These are phyloP conservation scores for Galerucella pusilla DNA, from an alignment of 2,888 invertebrate genomes.

Conservation along the genomic window DNA sequence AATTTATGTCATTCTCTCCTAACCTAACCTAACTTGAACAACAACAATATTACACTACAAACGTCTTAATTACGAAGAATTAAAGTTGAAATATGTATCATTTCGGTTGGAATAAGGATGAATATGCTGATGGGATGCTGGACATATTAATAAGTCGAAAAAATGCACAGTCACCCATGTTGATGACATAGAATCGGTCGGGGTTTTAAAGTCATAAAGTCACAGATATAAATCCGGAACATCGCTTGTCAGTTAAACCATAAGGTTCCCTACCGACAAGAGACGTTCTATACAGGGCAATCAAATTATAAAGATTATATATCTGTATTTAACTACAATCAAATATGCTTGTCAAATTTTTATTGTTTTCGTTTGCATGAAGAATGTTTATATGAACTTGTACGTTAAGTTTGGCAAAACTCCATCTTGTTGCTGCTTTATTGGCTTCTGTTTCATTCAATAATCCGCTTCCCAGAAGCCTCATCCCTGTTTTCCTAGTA, in stretches of 20 bases:
- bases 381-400: background rate
- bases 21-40: too few species aligned
- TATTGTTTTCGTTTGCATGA: background rate
- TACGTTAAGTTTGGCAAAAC: too few species aligned
- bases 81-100: conserved; percentile 31
- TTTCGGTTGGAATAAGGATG: conserved; percentile 47
- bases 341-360: conserved; percentile 3
- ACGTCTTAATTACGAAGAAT: conserved; percentile 20
- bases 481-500: too few species aligned
- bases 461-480: too few species aligned
- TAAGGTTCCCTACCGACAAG: conserved; percentile 41
- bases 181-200: conserved; percentile 59
- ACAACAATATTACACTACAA: conserved; percentile 8
- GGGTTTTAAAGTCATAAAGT: conserved; percentile 41
- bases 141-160: conserved; percentile 58
- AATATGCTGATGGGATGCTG: conserved; percentile 53
- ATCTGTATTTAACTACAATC: background rate
- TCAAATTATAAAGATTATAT: conserved; percentile 9
- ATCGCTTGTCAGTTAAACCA: conserved; percentile 47
- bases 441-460: too few species aligned
- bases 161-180: conserved; percentile 60
- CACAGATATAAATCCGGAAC: conserved; percentile 53
- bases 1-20: background rate
- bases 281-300: conserved; percentile 35
- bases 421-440: too few species aligned